Percentiles rank a stretch among this genome's conserved stretches.
Evolutionary conservation across 1,140 invertebrate species (phyloP).

Genomic region (Bombus breviceps): DNA sequence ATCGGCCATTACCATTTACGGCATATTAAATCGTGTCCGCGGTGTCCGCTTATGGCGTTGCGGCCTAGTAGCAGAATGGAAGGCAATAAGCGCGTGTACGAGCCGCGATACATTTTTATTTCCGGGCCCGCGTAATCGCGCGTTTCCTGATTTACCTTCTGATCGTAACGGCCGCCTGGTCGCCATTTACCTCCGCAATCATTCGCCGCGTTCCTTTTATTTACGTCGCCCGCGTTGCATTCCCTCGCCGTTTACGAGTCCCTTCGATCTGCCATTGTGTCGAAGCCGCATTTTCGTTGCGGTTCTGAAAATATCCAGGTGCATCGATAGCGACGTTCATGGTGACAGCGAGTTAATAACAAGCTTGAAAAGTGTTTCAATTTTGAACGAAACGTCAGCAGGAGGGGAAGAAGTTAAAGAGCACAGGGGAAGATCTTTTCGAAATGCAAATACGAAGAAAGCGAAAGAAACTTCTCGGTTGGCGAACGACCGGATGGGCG

Average conservation of each 20-base stretch:
- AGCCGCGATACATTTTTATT: constrained; percentile 41
- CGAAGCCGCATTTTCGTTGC: no score
- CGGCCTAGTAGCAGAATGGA: constrained; percentile 22
- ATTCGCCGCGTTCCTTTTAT: constrained; percentile 8
- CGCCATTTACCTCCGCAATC: not conserved
- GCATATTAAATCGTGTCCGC: constrained; percentile 35
- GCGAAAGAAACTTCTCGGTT: not conserved
- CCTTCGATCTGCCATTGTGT: not conserved
- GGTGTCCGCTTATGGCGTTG: constrained; percentile 30
- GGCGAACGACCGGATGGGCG: not conserved
- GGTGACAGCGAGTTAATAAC: not conserved
- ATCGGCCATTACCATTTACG: constrained; percentile 45
- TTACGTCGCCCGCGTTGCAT: constrained; percentile 2
- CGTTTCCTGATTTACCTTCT: constrained; percentile 43
- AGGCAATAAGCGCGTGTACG: not conserved
- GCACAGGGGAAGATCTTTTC: not conserved
- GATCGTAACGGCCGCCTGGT: constrained; percentile 29
- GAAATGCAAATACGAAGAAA: not conserved
- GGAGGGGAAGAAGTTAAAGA: not conserved
- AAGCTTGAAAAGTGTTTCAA: not conserved
- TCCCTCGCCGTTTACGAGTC: constrained; percentile 8
- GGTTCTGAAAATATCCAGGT: not conserved
- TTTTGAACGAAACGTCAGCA: not conserved
- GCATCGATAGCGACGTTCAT: not conserved
- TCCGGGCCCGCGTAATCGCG: constrained; percentile 20